phyloP scores from a whole-genome alignment of 2,797 vertebrate species.

The Leptodactylus fallax region DNA sequence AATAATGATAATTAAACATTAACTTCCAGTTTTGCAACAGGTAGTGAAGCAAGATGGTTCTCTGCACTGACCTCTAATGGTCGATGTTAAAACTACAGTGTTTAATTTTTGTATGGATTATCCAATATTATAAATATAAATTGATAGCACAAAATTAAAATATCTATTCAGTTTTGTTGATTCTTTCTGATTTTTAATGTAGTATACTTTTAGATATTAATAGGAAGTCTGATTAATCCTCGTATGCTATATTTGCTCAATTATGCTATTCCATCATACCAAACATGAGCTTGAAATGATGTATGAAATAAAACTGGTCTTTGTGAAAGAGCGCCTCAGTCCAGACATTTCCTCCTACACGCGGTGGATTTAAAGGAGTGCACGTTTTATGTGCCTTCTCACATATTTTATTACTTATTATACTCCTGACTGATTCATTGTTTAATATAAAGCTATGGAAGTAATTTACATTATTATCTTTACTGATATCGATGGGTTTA shows the following conservation, averaged over 20 bases:
- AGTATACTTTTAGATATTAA: neutral
- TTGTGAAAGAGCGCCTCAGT: neutral
- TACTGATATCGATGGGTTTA: neutral
- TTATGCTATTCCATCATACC: neutral
- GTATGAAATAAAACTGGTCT: slow-evolving; percentile 8
- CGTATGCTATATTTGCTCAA: neutral
- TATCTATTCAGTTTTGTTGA: neutral
- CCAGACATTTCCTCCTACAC: slow-evolving; percentile 9
- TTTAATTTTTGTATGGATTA: neutral
- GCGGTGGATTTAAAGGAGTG: neutral
- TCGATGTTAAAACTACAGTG: neutral
- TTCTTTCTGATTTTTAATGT: neutral
- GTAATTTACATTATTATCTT: slow-evolving; percentile 30
- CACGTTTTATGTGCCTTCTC: neutral
- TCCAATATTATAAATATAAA: neutral
- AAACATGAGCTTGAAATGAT: neutral
- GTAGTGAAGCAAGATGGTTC: neutral
- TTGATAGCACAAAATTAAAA: neutral
- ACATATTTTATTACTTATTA: slow-evolving; percentile 26
- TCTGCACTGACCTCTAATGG: slow-evolving; percentile 12
- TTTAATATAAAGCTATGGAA: slow-evolving; percentile 7
- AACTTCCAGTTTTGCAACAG: neutral
- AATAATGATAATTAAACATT: neutral
- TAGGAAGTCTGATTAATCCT: neutral
- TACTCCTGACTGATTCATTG: slow-evolving; percentile 15